Percentiles rank a stretch among this genome's conserved stretches.
Evolutionary conservation across 2,888 invertebrate genomes (phyloP).

Genomic region (Sinopyrophorus schimmeli): DNA sequence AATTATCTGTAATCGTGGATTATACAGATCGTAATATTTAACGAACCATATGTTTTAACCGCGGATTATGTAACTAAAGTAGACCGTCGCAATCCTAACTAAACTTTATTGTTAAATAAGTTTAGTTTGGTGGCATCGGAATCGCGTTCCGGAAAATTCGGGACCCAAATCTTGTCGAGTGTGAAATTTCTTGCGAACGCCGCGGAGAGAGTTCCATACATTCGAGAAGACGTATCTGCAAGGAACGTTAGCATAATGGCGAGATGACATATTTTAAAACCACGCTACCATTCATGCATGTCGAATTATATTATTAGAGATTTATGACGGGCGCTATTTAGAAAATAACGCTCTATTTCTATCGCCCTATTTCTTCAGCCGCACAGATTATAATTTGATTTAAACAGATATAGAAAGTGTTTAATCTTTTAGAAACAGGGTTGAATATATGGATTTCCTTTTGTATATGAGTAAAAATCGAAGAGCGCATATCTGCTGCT

Average conservation of each 20-base stretch:
- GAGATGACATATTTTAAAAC: slow-evolving; percentile 25
- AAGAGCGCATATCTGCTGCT: too few species aligned
- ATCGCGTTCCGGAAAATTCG: slow-evolving; percentile 17
- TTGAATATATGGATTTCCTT: too few species aligned
- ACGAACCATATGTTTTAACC: too few species aligned
- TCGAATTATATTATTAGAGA: slow-evolving; percentile 24
- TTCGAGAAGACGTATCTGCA: slow-evolving; percentile 24
- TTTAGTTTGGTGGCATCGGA: slow-evolving; percentile 19
- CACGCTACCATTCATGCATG: slow-evolving; percentile 15
- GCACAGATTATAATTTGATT: slow-evolving; percentile 10
- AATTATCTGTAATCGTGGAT: too few species aligned
- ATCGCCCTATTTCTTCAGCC: slow-evolving; percentile 3
- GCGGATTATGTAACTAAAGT: slow-evolving; percentile 13
- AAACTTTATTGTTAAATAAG: slow-evolving; percentile 19
- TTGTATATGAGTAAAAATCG: too few species aligned
- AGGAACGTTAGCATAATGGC: slow-evolving; percentile 23
- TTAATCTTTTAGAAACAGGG: too few species aligned
- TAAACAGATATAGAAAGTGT: slow-evolving; percentile 8
- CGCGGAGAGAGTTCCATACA: slow-evolving; percentile 12
- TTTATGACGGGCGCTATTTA: slow-evolving; percentile 21
- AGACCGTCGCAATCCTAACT: slow-evolving; percentile 12
- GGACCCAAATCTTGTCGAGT: slow-evolving; percentile 20
- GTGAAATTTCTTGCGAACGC: slow-evolving; percentile 23
- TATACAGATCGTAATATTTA: too few species aligned
- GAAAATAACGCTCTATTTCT: slow-evolving; percentile 19